Base-by-base conservation (phyloP, 1,140 invertebrate genomes). In the Xylocopa sonorina region DNA sequence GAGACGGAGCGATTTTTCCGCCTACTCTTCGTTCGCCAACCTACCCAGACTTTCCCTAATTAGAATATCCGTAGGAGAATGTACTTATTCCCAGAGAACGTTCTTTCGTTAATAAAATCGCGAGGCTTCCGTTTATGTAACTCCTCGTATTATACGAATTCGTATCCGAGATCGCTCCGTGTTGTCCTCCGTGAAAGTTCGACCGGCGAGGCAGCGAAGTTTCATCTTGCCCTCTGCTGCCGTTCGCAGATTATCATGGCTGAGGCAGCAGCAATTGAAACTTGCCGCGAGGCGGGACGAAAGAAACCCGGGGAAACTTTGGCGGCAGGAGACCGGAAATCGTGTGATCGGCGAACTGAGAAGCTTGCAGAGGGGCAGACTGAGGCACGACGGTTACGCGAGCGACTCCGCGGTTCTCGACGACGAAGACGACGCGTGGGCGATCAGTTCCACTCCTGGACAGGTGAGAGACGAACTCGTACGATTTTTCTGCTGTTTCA, bases 231-330 rank as follows among this genome's bases (percentile, higher is more conserved):
- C 21, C 14, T 43, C 34, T n/a, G n/a, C 32, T 50, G 24, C 48
- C 68, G 55, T 69, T 32, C n/a, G 32, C 43, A 92, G 91, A 53
- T 86, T 96, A 64, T 96, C 96, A 27, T 97, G 96, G 96, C 91
- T 97, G 68, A 96, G 96, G 89, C 94, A 95, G 79, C 96, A 97
- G 87, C 96, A 97, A 88, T 94, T 96, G 87, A 97, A 97, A 87
- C 92, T 97, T 2, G 93, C 92, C 0, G 91, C 91, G 29, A 95
- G 87, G 94, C 96, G 90, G 91, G 95, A 89, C 92, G 95, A 92
- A 94, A 96, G 90, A 91, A 92, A 95, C 50, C 94, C 95, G 76
- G 92, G 95, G 71, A 93, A 95, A 81, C 94, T 95, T 58, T 96
- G 96, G 92, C 93, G 96, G 82, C 94, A 95, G 79, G 95, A 96